Evolutionary conservation across 1,140 invertebrate genomes (phyloP).

Genomic region (Hyphantria cunea): DNA sequence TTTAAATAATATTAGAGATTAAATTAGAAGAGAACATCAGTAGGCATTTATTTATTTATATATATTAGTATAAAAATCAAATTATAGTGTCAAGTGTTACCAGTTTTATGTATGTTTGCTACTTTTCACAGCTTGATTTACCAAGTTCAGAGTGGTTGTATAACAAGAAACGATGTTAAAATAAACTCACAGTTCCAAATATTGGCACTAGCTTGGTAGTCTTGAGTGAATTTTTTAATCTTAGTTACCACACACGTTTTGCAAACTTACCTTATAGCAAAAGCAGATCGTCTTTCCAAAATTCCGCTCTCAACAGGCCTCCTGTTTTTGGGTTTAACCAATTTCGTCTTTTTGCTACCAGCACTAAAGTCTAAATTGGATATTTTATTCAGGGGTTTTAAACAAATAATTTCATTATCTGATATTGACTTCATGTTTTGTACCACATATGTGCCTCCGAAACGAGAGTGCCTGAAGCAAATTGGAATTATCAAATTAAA

Average conservation of each 20-base stretch:
- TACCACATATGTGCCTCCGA: conserved; percentile 95
- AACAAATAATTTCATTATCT: conserved; percentile 93
- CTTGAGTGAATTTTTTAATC: too few species aligned
- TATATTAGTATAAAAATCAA: too few species aligned
- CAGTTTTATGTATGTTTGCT: too few species aligned
- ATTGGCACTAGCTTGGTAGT: too few species aligned
- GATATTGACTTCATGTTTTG: conserved; percentile 97
- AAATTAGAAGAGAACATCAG: too few species aligned
- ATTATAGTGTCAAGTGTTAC: too few species aligned
- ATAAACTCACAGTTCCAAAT: too few species aligned
- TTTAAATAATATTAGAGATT: too few species aligned
- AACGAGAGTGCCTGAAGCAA: conserved; percentile 90
- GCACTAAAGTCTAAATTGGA: conserved; percentile 89
- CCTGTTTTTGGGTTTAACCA: conserved; percentile 68
- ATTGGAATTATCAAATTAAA: neutral
- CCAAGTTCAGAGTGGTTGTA: too few species aligned
- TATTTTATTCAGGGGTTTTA: conserved; percentile 91
- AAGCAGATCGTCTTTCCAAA: conserved; percentile 69
- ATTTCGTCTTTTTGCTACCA: conserved; percentile 85
- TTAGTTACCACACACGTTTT: neutral
- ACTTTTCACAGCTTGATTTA: too few species aligned
- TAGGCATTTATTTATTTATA: too few species aligned
- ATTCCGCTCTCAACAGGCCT: conserved; percentile 66
- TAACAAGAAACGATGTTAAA: too few species aligned
- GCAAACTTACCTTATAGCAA: conserved; percentile 64